These are phyloP conservation scores for Scolopax rusticola DNA, from an alignment of 2,797 vertebrate genomes.

Conservation along the genomic window DNA sequence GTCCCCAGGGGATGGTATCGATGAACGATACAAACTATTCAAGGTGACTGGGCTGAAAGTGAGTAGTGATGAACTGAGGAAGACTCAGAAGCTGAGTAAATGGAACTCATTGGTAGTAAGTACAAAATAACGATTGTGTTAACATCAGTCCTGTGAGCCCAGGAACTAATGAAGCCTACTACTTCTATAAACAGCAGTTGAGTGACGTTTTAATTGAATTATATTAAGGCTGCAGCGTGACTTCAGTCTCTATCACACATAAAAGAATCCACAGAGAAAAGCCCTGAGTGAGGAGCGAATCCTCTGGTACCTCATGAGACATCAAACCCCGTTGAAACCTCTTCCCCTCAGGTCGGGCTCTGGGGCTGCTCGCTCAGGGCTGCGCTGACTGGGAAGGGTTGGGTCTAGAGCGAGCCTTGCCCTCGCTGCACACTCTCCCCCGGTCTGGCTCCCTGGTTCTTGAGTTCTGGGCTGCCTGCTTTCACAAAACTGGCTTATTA, in stretches of 20 bases:
- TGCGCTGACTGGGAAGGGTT: background rate
- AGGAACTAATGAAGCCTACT: background rate
- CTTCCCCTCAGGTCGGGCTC: background rate
- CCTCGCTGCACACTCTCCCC: background rate
- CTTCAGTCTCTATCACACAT: background rate
- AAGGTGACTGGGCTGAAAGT: background rate
- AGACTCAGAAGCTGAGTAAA: background rate
- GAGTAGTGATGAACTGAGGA: background rate
- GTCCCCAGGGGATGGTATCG: background rate
- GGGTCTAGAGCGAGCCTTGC: background rate
- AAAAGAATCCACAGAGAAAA: constrained; percentile 18
- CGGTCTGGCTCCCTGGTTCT: background rate
- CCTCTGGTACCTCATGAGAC: background rate
- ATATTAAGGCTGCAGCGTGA: background rate
- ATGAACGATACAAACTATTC: background rate
- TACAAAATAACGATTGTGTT: background rate
- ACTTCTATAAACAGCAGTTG: background rate
- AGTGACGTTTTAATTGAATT: constrained; percentile 24
- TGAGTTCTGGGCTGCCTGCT: background rate
- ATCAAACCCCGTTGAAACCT: background rate
- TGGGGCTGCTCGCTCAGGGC: background rate
- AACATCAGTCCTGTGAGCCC: background rate
- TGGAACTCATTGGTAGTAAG: background rate
- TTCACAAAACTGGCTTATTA: background rate
- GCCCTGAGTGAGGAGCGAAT: background rate